A percentile compares a stretch with the other conserved stretches of the same genome.
phyloP scores from a whole-genome alignment of 2,113 vertebrate genomes.

The Pristiophorus japonicus region DNA sequence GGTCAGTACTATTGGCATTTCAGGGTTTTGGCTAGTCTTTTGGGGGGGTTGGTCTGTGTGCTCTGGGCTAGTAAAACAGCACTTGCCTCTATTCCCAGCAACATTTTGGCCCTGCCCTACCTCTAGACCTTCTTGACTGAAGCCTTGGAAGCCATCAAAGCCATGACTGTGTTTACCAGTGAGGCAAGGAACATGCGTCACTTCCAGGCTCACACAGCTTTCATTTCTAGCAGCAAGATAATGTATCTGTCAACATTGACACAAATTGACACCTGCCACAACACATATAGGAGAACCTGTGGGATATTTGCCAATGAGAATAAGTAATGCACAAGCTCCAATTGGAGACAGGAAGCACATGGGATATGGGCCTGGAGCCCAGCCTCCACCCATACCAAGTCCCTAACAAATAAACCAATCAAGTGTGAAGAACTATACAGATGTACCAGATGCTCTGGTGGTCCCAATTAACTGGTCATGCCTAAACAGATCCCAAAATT shows the following conservation, averaged over 20 bases:
- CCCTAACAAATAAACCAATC: neutral
- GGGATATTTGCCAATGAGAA: neutral
- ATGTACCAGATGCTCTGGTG: too few relatives aligned
- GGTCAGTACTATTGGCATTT: neutral
- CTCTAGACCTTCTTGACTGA: neutral
- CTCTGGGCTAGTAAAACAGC: neutral
- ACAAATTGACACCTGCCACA: neutral
- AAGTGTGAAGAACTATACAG: neutral
- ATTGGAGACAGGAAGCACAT: neutral
- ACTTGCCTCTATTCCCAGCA: neutral
- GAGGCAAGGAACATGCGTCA: neutral
- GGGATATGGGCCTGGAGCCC: neutral
- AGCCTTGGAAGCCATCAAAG: neutral
- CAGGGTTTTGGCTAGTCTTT: neutral
- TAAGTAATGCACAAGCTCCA: neutral
- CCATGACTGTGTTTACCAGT: neutral
- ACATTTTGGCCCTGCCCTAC: neutral
- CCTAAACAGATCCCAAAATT: too few relatives aligned
- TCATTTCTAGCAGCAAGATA: neutral
- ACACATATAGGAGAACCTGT: neutral
- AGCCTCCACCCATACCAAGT: neutral
- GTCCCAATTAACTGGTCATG: too few relatives aligned
- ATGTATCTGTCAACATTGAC: neutral
- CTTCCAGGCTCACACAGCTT: neutral
- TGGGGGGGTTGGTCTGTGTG: neutral